Evolutionary conservation across 2,797 vertebrate species (phyloP).

Genomic region (Cossypha niveicapilla): DNA sequence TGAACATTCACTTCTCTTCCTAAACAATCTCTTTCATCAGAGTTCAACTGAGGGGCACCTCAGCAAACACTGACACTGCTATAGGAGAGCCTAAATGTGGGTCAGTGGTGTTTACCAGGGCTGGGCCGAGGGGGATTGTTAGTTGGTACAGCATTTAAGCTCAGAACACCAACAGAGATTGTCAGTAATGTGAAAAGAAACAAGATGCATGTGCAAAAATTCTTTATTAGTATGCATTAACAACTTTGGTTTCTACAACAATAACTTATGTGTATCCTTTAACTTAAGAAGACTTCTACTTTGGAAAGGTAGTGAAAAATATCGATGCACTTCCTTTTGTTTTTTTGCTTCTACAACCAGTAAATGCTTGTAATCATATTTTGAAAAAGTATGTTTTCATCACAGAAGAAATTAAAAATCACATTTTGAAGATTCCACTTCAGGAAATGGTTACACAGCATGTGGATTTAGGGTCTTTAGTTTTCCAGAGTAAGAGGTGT

Average conservation of each 20-base stretch:
- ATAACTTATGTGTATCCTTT: neutral
- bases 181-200: neutral
- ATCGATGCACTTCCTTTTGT: rapidly evolving
- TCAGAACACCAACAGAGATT: neutral
- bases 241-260: neutral
- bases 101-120: neutral
- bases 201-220: neutral
- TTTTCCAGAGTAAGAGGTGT: neutral
- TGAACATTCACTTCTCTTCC: neutral
- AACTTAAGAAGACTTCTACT: neutral
- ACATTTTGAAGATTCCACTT: neutral
- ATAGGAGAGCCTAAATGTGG: neutral
- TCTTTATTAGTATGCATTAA: neutral
- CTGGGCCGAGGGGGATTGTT: neutral
- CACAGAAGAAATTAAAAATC: neutral
- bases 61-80: neutral
- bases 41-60: neutral
- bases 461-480: neutral
- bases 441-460: neutral
- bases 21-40: neutral
- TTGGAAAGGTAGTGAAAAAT: neutral
- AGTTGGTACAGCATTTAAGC: neutral
- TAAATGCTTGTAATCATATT: neutral
- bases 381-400: neutral
- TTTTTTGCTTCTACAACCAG: neutral